Base-by-base conservation (phyloP, 2,797 vertebrate species). In the Darevskia nairensis region DNA sequence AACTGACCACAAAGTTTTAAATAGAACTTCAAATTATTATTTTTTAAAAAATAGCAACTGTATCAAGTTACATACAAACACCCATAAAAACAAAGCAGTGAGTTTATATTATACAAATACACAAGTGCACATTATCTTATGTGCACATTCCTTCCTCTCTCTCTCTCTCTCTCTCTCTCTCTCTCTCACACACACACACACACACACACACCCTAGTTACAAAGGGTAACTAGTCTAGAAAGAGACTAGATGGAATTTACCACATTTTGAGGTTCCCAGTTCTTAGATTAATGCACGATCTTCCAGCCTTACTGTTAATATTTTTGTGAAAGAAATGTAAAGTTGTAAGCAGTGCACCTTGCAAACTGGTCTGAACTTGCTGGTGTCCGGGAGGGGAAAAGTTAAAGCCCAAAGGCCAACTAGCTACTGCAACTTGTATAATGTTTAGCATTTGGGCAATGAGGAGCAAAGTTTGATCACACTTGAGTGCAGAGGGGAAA, bases 381-480 rank as follows among this genome's bases (percentile, higher is more conserved):
- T 59, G 39, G 2, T 19, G 10, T 55, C 41, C 23, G 39, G 39
- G n/a, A 61, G 19, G 64, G 82, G 4, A 27, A 8, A 27, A 25
- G 74, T 69, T 87, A 81, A 81, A 81, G 41, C 69, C 27, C 88
- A 85, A 89, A 82, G 83, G 55, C 55, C 78, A 80, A 64, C 25
- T 80, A 76, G 78, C 41, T 68, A 55, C 17, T 76, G 59, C 59
- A 85, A 68, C 39, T 81, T 81, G 78, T 89, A 76, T 81, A 76
- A 85, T 85, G 69, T 85, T 86, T 86, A 78, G 80, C 29, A 71
- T 83, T 83, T 78, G 79, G 32, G 69, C 29, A 71, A 27, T 77
- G 74, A 78, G 69, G 78, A 83, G 74, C 80, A 82, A 82, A 69
- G 80, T 72, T 71, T 83, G 50, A 75, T 74, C 23, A 29, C 6